Evolutionary conservation across 2,888 invertebrate species (phyloP), one percentile per base, ranked within the genome.

Genomic region (Pammene fasciana): DNA sequence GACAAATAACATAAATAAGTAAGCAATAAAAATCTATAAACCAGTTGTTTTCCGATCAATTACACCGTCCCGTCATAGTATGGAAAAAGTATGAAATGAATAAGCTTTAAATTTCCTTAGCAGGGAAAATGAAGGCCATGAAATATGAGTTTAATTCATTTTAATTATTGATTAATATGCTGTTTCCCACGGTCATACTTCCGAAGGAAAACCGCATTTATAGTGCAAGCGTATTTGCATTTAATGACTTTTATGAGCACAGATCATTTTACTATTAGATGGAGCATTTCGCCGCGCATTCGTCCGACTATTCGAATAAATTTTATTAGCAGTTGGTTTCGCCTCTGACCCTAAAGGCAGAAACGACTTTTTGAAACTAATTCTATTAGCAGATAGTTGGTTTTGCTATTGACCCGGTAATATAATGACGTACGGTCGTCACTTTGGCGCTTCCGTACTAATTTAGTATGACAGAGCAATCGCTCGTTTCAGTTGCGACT

Each of bases 71-170:
- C 26, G 16, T 26, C 16, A 50, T 67, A 36, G 34, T 7, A 67
- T 68, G 62, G 62, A 50, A 68, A 68, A 50, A 55, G 54, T 54
- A 36, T 26, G 26, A 52, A 59, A 18, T 60, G 50, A 52, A 60
- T 60, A 43, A 66, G 34, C 56, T 48, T 41, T 59, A 26, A 0
- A 52, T 16, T 50, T 52, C 59, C 52, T 43, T 52, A 16, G 34
- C 3, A 52, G 48, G 56, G n/a, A 56, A 65, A 46, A 50, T 18
- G 36, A 48, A 65, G 48, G 14, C 11, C 13, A 18, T 55, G 46
- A 26, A 34, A 26, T 18, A 26, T 26, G 26, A n/a, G n/a, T 18
- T 26, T 57, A 36, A 50, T 26, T 59, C 16, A 34, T 8, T 50
- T 66, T 50, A 59, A 45, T 41, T 57, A 18, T 36, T 13, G 14